A percentile compares a stretch with the other conserved stretches of the same genome.
These are phyloP conservation scores for Sebastes diaconus DNA, from an alignment of 2,797 vertebrate genomes.

Conservation along the genomic window DNA sequence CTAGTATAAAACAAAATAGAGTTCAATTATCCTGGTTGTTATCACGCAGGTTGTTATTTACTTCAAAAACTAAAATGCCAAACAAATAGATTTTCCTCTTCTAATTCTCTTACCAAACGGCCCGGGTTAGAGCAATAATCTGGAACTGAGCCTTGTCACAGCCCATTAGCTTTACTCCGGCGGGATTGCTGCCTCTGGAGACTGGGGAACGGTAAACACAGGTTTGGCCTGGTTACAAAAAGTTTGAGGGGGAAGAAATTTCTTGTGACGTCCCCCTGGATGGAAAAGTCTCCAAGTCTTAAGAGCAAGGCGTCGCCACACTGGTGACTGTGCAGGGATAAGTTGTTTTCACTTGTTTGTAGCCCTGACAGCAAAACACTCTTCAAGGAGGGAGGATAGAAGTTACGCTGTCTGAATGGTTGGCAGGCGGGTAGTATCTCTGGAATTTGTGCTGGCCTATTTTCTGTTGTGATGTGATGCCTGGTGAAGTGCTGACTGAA, in stretches of 20 bases:
- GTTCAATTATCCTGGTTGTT: neutral
- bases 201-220: constrained; percentile 42
- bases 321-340: neutral
- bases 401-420: constrained; percentile 3
- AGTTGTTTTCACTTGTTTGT: constrained; percentile 11
- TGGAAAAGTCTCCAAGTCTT: constrained; percentile 11
- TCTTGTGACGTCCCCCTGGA: constrained; percentile 12
- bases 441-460: constrained; percentile 52
- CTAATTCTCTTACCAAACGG: constrained; percentile 71
- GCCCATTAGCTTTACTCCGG: constrained; percentile 64
- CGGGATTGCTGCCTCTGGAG: constrained; percentile 37
- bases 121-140: constrained; percentile 66
- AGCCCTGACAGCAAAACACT: constrained; percentile 17
- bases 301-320: neutral
- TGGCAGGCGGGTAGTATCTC: constrained; percentile 24
- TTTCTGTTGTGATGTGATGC: constrained; percentile 49
- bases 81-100: constrained; percentile 59
- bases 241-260: constrained; percentile 25
- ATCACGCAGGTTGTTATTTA: constrained; percentile 26
- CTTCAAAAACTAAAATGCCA: constrained; percentile 39
- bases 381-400: neutral
- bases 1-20: neutral
- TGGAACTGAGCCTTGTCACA: constrained; percentile 64
- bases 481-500: constrained; percentile 10
- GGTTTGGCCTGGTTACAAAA: constrained; percentile 36